Conservation (phyloP, 2,888 invertebrate species). For the Petrolisthes manimaculis region DNA sequence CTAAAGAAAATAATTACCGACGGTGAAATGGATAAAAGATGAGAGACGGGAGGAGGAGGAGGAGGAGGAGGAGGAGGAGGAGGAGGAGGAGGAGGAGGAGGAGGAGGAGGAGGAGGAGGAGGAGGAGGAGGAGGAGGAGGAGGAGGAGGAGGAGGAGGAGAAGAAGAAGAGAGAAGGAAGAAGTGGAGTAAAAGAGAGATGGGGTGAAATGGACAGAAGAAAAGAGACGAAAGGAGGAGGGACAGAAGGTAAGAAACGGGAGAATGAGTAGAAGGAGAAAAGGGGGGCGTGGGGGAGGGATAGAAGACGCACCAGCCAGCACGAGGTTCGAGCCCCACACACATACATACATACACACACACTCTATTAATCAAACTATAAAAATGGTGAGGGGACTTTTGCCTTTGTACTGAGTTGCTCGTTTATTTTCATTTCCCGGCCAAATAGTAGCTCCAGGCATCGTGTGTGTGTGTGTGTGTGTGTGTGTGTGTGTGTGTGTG, state of each 20-base stretch:
- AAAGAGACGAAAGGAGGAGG: not conserved
- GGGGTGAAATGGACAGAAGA: not conserved
- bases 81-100: not conserved
- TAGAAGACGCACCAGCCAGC: not conserved
- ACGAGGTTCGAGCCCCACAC: not conserved
- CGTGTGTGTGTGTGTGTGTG: no score
- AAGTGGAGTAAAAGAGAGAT: no score
- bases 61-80: no score
- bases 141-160: not conserved
- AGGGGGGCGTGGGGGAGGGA: not conserved
- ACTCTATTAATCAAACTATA: slow-evolving; percentile 57
- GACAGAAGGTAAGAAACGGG: no score
- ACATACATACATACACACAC: slow-evolving; percentile 37
- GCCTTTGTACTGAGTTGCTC: slow-evolving; percentile 44
- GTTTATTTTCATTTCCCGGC: slow-evolving; percentile 49
- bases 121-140: not conserved
- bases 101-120: not conserved
- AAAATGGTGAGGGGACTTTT: slow-evolving; percentile 50
- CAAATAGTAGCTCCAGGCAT: slow-evolving; percentile 42
- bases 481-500: no score
- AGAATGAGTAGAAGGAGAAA: not conserved
- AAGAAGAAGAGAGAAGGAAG: not conserved
- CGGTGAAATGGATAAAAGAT: no score
- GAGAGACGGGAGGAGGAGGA: no score
- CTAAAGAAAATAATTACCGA: no score